A percentile compares a stretch with the other conserved stretches of the same genome.
Evolutionary conservation across 1,140 invertebrate species (phyloP).

Genomic region (Scaptomyza montana): DNA sequence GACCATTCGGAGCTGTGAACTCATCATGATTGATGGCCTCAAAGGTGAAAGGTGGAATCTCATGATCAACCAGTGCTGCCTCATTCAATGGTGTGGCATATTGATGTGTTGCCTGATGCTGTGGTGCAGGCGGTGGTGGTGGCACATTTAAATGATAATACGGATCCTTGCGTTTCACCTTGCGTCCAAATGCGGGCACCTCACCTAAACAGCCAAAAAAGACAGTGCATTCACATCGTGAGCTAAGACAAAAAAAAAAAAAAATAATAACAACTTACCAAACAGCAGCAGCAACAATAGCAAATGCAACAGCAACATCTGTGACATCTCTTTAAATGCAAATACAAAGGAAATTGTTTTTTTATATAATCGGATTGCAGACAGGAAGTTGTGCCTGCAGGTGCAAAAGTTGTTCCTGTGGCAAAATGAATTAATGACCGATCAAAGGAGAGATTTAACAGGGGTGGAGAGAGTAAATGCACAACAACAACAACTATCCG

Average conservation of each 20-base stretch:
- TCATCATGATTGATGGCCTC: constrained; percentile 70
- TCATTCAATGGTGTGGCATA: constrained; percentile 23
- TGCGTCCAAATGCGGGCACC: constrained; percentile 57
- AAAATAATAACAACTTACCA: constrained; percentile 44
- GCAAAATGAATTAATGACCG: not conserved
- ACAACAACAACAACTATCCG: not conserved
- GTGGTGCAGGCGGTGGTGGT: constrained; percentile 43
- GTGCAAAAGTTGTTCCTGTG: constrained; percentile 22
- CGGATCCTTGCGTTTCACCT: constrained; percentile 73
- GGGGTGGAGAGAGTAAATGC: not conserved
- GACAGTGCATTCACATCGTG: constrained; percentile 23
- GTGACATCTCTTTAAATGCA: constrained; percentile 62
- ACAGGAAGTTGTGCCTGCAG: constrained; percentile 52
- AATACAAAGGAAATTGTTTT: constrained; percentile 36
- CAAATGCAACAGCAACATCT: constrained; percentile 42
- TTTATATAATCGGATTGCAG: constrained; percentile 40
- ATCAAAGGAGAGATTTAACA: constrained; percentile 2
- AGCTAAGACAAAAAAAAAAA: not conserved
- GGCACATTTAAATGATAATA: constrained; percentile 72
- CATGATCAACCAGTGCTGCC: constrained; percentile 39
- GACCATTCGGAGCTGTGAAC: constrained; percentile 34
- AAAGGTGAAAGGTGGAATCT: constrained; percentile 63
- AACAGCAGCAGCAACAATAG: constrained; percentile 59
- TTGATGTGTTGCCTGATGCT: constrained; percentile 31
- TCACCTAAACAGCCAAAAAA: constrained; percentile 27